Percentiles rank a stretch among this genome's conserved stretches.
phyloP scores from a whole-genome alignment of 2,797 vertebrate species.

The Urophycis tenuis region DNA sequence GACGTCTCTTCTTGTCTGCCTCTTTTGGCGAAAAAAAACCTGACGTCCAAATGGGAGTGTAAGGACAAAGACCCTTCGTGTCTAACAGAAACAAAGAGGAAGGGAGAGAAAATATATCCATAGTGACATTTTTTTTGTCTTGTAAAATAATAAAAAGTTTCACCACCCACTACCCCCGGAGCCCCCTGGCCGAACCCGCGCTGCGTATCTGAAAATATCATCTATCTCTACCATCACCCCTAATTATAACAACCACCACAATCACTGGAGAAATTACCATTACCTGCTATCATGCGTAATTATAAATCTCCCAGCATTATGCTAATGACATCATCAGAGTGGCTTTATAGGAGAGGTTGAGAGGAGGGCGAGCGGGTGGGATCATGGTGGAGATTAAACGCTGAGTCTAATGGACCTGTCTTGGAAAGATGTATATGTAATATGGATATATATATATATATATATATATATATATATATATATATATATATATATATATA shows the following conservation, averaged over 20 bases:
- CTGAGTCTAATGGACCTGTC: conserved; percentile 42
- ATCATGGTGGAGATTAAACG: conserved; percentile 31
- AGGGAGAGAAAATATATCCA: neutral
- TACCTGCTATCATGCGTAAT: conserved; percentile 55
- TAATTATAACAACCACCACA: conserved; percentile 53
- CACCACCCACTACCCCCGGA: neutral
- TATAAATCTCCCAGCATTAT: conserved; percentile 40
- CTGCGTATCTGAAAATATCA: conserved; percentile 42
- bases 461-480: neutral
- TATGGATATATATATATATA: neutral
- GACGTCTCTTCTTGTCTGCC: neutral
- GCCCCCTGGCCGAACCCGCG: conserved; percentile 25
- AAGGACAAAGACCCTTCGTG: conserved; percentile 1
- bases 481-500: no score
- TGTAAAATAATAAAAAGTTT: neutral
- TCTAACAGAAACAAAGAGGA: neutral
- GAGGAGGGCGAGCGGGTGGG: conserved; percentile 46
- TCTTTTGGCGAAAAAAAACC: neutral
- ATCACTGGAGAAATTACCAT: conserved; percentile 38
- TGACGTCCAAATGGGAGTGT: no score
- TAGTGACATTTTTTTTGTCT: no score
- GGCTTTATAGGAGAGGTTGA: conserved; percentile 41
- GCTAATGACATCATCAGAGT: conserved; percentile 58
- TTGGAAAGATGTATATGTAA: conserved; percentile 40
- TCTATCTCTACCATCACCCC: conserved; percentile 43